Base-by-base conservation (phyloP, 1,140 invertebrate species). In the Heliconius himera region DNA sequence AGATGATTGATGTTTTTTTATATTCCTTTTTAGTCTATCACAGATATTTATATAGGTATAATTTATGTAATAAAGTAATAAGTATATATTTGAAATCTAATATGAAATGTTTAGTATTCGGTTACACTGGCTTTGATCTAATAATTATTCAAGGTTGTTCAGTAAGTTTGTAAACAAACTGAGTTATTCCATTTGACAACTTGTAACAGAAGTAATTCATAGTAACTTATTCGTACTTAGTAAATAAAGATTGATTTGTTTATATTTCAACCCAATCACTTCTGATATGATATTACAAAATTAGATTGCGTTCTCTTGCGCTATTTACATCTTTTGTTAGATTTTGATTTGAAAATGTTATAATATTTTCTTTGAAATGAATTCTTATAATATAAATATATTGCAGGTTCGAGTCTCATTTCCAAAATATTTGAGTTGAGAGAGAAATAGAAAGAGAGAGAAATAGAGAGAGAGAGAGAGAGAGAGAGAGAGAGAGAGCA, bases 61-160 rank as follows among this genome's bases (percentile, higher is more conserved):
- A 36, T 26, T 36, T 36, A 16, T 71, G 49, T 51, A 77, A 36
- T 77, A 77, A 72, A 54, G 13, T 54, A 46, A 49, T 51, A 20
- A 51, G 49, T 51, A 54, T 49, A 13, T 38, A 46, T 46, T 16
- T 72, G 76, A 49, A 77, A 77, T 70, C 1, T 71, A 36, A 77
- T 66, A 49, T n/a, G 22, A 49, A 77, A 72, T 54, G 70, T 38
- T 77, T 77, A 71, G 70, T 77, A 70, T 76, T 76, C 33, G 22
- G 60, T 76, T 76, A 66, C 74, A 46, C 60, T 70, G 74, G 74
- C 76, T 77, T 77, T 77, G 76, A 77, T 77, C 76, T 77, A 38
- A 66, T 38, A 71, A 72, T 54, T 77, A 71, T 20, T 54, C 76
- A 77, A 77, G 76, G 76, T 54, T 54, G 36, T 22, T 9, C 22